phyloP scores from a whole-genome alignment of 2,113 vertebrate genomes.

The Rhinoderma darwinii region DNA sequence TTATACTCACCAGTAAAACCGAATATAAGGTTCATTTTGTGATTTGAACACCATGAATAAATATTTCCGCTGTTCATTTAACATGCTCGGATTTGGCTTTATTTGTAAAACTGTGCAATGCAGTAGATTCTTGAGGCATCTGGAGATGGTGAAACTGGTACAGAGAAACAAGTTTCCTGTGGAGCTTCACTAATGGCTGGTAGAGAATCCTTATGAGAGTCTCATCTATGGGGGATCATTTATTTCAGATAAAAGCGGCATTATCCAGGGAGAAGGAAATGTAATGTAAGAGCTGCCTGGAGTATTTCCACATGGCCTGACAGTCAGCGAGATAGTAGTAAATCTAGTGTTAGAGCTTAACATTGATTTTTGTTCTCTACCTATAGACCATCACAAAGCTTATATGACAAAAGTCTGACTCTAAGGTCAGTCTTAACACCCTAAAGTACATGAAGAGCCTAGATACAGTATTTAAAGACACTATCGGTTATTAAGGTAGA shows the following conservation, averaged over 20 bases:
- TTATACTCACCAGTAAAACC: not conserved
- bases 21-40: not conserved
- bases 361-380: conserved; percentile 27
- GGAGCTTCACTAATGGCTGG: conserved; percentile 38
- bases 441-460: not conserved
- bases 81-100: not conserved
- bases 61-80: not conserved
- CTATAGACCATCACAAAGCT: conserved; percentile 2
- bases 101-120: conserved; percentile 4
- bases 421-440: conserved; percentile 7
- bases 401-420: not conserved
- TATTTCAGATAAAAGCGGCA: conserved; percentile 45
- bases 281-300: conserved; percentile 41
- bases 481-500: not conserved
- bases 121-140: conserved; percentile 24
- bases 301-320: conserved; percentile 33
- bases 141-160: not conserved
- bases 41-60: not conserved
- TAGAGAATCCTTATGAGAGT: conserved; percentile 37
- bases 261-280: conserved; percentile 37
- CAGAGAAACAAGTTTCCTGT: conserved; percentile 19
- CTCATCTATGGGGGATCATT: conserved; percentile 46
- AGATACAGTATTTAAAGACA: not conserved
- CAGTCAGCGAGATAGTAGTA: conserved; percentile 16
- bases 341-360: conserved; percentile 24